Conservation (phyloP, 2,113 vertebrate genomes). For the Gymnarchus niloticus region DNA sequence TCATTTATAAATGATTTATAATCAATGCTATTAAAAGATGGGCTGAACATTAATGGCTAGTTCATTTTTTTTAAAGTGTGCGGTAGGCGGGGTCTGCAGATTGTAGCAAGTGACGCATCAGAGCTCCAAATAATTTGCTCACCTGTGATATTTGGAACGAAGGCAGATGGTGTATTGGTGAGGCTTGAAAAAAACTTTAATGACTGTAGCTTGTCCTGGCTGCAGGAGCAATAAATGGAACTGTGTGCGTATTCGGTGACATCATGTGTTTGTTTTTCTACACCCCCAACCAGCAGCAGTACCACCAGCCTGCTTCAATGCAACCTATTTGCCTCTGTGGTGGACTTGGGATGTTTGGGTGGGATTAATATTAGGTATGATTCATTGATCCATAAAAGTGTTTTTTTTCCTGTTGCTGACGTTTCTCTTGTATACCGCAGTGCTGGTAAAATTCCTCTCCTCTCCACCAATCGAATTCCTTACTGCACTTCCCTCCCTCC, state of each 20-base stretch:
- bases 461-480: slow-evolving; percentile 26
- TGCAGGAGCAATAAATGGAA: not conserved
- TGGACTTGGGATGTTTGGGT: not conserved
- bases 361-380: slow-evolving; percentile 33
- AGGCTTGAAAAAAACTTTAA: not conserved
- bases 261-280: slow-evolving; percentile 29
- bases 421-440: slow-evolving; percentile 20
- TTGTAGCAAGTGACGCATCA: not conserved
- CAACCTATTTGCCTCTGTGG: slow-evolving; percentile 22
- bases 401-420: slow-evolving; percentile 39
- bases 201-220: slow-evolving; percentile 16
- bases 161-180: not conserved
- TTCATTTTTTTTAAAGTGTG: not conserved
- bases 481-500: slow-evolving; percentile 38
- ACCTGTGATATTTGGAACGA: not conserved
- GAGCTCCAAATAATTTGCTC: not conserved
- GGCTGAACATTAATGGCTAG: not conserved
- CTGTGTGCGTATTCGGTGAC: slow-evolving; percentile 14
- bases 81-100: not conserved
- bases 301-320: slow-evolving; percentile 18
- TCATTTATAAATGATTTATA: not conserved
- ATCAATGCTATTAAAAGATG: not conserved
- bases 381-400: slow-evolving; percentile 35
- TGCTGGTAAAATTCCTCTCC: slow-evolving; percentile 33
- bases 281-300: not conserved